Base-by-base conservation (phyloP, 2,888 invertebrate genomes). In the Furcula furcula region DNA sequence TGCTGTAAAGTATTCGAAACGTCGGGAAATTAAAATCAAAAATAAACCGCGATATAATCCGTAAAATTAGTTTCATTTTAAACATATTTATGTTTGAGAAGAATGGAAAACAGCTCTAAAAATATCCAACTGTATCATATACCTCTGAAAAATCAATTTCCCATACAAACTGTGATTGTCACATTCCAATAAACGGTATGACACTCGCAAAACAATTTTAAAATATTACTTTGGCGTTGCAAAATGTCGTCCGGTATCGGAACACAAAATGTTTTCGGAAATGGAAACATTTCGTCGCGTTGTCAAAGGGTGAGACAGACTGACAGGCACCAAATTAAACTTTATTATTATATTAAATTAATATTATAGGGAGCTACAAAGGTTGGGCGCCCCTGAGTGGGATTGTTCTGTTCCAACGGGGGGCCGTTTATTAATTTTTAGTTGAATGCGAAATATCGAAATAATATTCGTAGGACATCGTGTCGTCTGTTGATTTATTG, bases 241-340 rank as follows among this genome's bases (percentile, higher is more conserved):
- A 63, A 56, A 55, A 60, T 59, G 62, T 57, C 45, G 46, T 36
- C 40, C 43, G 38, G 46, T 45, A 40, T 43, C 51, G 47, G 56
- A 45, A 50, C 47, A 50, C 41, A 45, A 58, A 62, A 58, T 56
- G 35, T 68, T 56, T 61, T 66, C 68, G 79, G 78, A 78, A 81
- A 80, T 76, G 64, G 57, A 65, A 72, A 31, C 36, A 22, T 42
- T 57, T 40, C 30, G 13, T 9, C 34, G 20, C 52, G 55, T 69
- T 64, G 10, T 65, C 57, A 55, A 49, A 47, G 46, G 46, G 37
- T 51, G 59, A 54, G 67, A 64, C 60, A 55, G 65, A 64, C 42
- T 75, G 85, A 80, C 84, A 83, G 79, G 65, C 69, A 39, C 64
- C 53, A 71, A 76, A 80, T 82, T 79, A 74, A 77, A 74, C 49